A percentile compares a stretch with the other conserved stretches of the same genome.
Conservation (phyloP, 2,888 invertebrate genomes). For the Nephrotoma appendiculata region DNA sequence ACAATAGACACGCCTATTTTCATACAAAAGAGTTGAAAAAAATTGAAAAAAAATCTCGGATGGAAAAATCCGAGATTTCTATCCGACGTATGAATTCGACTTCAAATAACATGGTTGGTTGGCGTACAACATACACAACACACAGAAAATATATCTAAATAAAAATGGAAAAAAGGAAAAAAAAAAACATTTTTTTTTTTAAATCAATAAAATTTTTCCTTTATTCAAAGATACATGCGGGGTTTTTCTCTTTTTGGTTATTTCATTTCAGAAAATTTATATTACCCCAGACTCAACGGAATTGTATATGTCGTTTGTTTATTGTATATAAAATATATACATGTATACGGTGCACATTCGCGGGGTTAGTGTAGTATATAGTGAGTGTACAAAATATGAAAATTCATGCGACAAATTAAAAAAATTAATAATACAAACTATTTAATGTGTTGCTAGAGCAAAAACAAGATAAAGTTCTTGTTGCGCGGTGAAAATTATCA, state of each 20-base stretch:
- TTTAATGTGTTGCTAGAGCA: background rate
- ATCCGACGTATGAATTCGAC: too few relatives aligned
- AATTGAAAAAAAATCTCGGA: too few relatives aligned
- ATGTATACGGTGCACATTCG: background rate
- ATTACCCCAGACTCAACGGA: background rate
- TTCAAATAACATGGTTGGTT: too few relatives aligned
- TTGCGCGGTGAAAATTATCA: background rate
- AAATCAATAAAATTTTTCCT: background rate
- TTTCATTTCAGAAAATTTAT: background rate
- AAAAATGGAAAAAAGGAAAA: background rate
- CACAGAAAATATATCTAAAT: background rate
- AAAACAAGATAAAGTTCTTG: background rate
- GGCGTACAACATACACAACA: background rate
- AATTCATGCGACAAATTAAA: background rate
- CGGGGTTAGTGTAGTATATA: background rate
- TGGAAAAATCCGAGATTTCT: too few relatives aligned
- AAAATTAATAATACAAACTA: background rate
- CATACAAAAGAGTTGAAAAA: too few relatives aligned
- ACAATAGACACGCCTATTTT: too few relatives aligned
- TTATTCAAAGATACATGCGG: background rate
- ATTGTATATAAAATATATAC: background rate
- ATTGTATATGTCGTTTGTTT: background rate
- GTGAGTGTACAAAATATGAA: background rate
- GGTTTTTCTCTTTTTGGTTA: background rate
- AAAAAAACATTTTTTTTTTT: background rate